A percentile compares a stretch with the other conserved stretches of the same genome.
Evolutionary conservation across 1,140 invertebrate genomes (phyloP).

Genomic region (Hylaeus volcanicus): DNA sequence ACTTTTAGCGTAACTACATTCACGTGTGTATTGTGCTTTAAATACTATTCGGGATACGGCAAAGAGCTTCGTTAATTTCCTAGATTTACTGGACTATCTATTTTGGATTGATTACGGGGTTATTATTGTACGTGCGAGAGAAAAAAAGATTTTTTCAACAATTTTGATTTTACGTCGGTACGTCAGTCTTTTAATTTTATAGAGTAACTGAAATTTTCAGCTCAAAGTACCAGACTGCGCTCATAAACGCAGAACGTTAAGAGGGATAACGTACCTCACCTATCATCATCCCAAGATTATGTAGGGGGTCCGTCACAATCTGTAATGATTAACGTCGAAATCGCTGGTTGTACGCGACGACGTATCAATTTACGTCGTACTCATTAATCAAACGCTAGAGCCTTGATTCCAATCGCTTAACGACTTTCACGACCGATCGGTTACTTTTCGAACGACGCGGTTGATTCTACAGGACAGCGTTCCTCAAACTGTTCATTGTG

Average conservation of each 20-base stretch:
- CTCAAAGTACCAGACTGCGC: no score
- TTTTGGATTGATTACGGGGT: no score
- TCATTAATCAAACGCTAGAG: constrained; percentile 48
- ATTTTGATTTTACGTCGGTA: no score
- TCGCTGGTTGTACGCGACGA: background rate
- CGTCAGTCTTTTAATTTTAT: no score
- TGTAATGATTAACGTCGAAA: constrained; percentile 13
- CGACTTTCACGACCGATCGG: constrained; percentile 27
- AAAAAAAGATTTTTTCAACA: no score
- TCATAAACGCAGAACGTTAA: no score
- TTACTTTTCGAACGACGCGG: background rate
- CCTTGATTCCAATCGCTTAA: background rate
- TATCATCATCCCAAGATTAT: background rate
- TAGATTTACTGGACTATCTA: no score
- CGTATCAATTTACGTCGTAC: background rate
- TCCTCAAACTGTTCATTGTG: no score
- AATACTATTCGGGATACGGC: background rate
- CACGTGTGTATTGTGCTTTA: background rate
- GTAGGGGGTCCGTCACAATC: background rate
- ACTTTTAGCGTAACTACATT: constrained; percentile 9
- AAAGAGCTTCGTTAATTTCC: background rate
- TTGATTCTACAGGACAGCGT: background rate
- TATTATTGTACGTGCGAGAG: no score
- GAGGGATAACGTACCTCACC: no score
- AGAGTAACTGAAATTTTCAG: no score